Base-by-base conservation (phyloP, 2,113 vertebrate genomes). In the Sapayoa aenigma region DNA sequence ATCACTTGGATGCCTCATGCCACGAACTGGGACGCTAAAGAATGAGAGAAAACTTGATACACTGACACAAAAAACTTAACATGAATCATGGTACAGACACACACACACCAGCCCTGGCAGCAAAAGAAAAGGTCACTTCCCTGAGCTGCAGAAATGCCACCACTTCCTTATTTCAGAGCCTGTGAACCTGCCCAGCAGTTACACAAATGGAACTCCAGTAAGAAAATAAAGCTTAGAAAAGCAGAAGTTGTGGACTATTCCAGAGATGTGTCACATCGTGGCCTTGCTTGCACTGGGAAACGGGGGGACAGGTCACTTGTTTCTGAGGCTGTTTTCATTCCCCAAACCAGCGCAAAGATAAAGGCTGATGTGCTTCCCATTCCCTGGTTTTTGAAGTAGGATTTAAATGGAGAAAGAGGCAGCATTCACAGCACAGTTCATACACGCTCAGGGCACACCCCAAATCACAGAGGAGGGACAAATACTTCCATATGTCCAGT, bases 101-200 rank as follows among this genome's bases (percentile, higher is more conserved):
- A 39, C n/a, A 23, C 19, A 41, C 35, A 18, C 15, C 3, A 1
- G 37, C 16, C 42, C 59, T 2, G 35, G 37, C 22, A 39, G 55
- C 55, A 31, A 31, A 71, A 41, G 2, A n/a, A n/a, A n/a, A n/a
- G n/a, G 3, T 42, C 30, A 0, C 27, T 55, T 27, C 31, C 88
- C 65, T 1, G 16, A 46, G 49, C 69, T 18, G 50, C 31, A 35
- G 15, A n/a, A 46, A 5, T 8, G 9, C 23, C 80, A 17, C 28
- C 0, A 0, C 18, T 76, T 41, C 59, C 56, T 6, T 2, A 1
- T 7, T 19, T 0, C 0, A n/a, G 59, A 44, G 39, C 21, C n/a
- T 0, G 1, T 9, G 12, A 66, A 4, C 13, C 90, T 60, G 58
- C 22, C 17, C 6, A 3, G 44, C 44, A 21, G 9, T 1, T 28